These are phyloP conservation scores for Strix uralensis DNA, from an alignment of 2,113 vertebrate genomes.

Conservation along the genomic window DNA sequence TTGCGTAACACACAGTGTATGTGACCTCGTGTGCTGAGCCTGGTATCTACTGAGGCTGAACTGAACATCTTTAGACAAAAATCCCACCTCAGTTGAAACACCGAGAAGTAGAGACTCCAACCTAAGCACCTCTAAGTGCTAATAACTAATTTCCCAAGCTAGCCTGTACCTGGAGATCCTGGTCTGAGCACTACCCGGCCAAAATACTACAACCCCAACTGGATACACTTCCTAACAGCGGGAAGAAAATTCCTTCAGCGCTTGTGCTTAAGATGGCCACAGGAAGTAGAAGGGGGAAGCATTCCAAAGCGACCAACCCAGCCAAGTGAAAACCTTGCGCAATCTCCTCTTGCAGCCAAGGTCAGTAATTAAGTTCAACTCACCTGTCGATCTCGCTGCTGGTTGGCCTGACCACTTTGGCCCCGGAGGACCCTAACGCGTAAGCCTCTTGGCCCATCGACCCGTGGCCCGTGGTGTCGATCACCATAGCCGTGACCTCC, in stretches of 20 bases:
- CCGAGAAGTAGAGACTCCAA: not conserved
- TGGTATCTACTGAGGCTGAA: not conserved
- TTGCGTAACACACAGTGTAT: not conserved
- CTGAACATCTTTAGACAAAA: not conserved
- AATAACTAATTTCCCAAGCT: not conserved
- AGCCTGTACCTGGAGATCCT: not conserved
- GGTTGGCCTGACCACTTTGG: slow-evolving; percentile 85
- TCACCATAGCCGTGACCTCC: slow-evolving; percentile 90
- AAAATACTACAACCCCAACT: not conserved
- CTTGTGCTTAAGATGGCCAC: not conserved
- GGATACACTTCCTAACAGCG: not conserved
- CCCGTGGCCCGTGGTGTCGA: slow-evolving; percentile 89
- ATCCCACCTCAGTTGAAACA: not conserved
- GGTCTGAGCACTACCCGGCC: not conserved
- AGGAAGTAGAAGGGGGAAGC: not conserved
- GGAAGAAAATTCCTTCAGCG: not conserved
- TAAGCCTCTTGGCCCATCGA: slow-evolving; percentile 82
- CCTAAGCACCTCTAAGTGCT: not conserved
- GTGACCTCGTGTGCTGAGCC: not conserved
- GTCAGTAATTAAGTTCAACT: slow-evolving; percentile 1
- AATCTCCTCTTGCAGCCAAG: not conserved
- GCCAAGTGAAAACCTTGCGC: not conserved
- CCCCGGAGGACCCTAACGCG: slow-evolving; percentile 69
- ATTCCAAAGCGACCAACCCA: not conserved
- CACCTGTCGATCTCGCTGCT: slow-evolving; percentile 95